These are phyloP conservation scores for Anhinga anhinga DNA, from an alignment of 2,113 vertebrate species.

Conservation along the genomic window DNA sequence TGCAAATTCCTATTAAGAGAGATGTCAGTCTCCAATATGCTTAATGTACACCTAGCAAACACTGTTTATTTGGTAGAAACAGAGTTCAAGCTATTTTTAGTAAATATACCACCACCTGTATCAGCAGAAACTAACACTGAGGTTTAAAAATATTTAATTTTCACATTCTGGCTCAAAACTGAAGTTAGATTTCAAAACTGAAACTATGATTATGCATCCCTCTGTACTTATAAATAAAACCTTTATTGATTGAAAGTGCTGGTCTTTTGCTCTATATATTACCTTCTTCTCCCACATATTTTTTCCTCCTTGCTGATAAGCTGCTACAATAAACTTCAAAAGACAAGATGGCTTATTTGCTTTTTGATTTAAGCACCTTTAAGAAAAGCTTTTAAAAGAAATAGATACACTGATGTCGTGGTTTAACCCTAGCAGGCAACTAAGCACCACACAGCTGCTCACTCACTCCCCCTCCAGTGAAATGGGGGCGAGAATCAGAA, in stretches of 20 bases:
- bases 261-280: background rate
- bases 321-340: background rate
- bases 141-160: background rate
- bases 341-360: background rate
- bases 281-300: background rate
- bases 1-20: background rate
- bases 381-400: background rate
- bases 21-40: background rate
- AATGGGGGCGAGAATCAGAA: background rate
- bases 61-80: background rate
- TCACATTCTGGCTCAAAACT: background rate
- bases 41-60: background rate
- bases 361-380: background rate
- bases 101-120: background rate
- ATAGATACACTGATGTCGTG: background rate
- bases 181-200: background rate
- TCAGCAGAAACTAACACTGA: background rate
- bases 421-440: background rate
- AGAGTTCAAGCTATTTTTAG: background rate
- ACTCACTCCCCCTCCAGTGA: background rate
- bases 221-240: background rate
- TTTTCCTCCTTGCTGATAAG: background rate
- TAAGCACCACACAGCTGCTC: background rate
- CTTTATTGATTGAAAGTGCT: background rate
- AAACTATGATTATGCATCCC: background rate